phyloP scores from a whole-genome alignment of 1,140 invertebrate species.

The Globodera rostochiensis region DNA sequence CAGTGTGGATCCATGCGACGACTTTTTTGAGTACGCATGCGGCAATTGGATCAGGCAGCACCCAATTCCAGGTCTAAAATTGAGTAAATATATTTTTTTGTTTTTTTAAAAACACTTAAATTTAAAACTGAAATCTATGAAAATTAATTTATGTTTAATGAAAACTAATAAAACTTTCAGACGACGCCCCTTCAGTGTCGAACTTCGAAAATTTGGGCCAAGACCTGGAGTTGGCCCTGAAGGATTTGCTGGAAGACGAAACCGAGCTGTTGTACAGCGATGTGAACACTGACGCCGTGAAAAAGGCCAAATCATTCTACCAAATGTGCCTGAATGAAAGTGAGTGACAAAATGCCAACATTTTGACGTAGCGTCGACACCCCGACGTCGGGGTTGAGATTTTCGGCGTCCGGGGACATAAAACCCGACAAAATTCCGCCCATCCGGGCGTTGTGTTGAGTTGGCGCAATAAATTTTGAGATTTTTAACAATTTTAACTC shows the following conservation, averaged over 20 bases:
- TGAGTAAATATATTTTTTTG: not conserved
- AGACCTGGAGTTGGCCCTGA: slow-evolving; percentile 63
- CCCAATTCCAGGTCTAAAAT: slow-evolving; percentile 56
- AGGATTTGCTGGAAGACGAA: slow-evolving; percentile 59
- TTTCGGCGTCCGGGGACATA: too few species aligned
- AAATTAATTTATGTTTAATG: not conserved
- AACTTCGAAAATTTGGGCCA: slow-evolving; percentile 65
- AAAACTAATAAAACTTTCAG: slow-evolving; percentile 29
- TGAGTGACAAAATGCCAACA: slow-evolving; percentile 44
- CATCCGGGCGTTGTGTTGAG: too few species aligned
- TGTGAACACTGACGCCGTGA: slow-evolving; percentile 59
- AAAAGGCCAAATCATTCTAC: slow-evolving; percentile 65
- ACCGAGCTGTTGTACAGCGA: slow-evolving; percentile 15
- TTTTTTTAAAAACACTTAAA: not conserved
- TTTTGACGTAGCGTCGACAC: too few species aligned
- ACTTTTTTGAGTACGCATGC: slow-evolving; percentile 71
- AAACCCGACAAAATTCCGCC: too few species aligned
- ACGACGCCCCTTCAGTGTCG: slow-evolving; percentile 65
- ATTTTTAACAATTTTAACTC: too few species aligned
- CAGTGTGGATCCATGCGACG: slow-evolving; percentile 68
- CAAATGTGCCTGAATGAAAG: slow-evolving; percentile 65
- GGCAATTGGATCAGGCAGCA: slow-evolving; percentile 68
- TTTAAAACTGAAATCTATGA: not conserved
- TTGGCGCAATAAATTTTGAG: too few species aligned
- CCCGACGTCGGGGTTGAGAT: too few species aligned